Evolutionary conservation across 2,797 vertebrate genomes (phyloP).

Genomic region (Catostomus latipinnis): DNA sequence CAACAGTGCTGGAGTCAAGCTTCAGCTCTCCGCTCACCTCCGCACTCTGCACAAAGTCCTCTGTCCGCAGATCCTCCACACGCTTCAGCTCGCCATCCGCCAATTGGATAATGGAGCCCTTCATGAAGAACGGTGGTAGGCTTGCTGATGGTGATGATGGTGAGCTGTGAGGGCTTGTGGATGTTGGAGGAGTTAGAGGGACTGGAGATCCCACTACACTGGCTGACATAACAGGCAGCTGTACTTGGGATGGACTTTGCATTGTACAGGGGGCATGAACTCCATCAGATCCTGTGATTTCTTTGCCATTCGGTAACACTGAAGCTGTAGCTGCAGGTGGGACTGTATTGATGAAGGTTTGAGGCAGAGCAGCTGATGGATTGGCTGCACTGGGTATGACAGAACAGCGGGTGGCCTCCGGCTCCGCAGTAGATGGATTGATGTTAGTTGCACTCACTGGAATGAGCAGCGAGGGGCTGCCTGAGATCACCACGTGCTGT

Average conservation of each 20-base stretch:
- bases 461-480: constrained; percentile 93
- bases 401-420: constrained; percentile 80
- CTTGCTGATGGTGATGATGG: constrained; percentile 77
- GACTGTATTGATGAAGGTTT: constrained; percentile 89
- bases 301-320: constrained; percentile 87
- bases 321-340: constrained; percentile 42
- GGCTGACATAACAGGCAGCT: constrained; percentile 64
- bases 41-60: constrained; percentile 98
- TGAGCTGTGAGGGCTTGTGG: constrained; percentile 73
- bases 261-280: constrained; percentile 60
- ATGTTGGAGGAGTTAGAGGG: constrained; percentile 72
- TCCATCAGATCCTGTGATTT: constrained; percentile 82
- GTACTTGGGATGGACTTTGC: constrained; percentile 63
- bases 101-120: constrained; percentile 96
- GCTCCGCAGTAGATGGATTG: constrained; percentile 78
- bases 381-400: constrained; percentile 81
- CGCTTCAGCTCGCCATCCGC: constrained; percentile 97
- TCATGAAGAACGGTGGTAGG: constrained; percentile 90
- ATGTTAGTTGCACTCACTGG: constrained; percentile 82
- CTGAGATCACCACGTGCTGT: constrained; percentile 94
- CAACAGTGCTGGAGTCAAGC: constrained; percentile 98
- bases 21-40: constrained; percentile 97
- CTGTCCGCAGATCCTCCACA: constrained; percentile 97
- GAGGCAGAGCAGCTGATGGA: constrained; percentile 88
- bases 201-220: constrained; percentile 66